These are phyloP conservation scores for Axea sp. DNA, from an alignment of 2,888 invertebrate species.

Conservation along the genomic window DNA sequence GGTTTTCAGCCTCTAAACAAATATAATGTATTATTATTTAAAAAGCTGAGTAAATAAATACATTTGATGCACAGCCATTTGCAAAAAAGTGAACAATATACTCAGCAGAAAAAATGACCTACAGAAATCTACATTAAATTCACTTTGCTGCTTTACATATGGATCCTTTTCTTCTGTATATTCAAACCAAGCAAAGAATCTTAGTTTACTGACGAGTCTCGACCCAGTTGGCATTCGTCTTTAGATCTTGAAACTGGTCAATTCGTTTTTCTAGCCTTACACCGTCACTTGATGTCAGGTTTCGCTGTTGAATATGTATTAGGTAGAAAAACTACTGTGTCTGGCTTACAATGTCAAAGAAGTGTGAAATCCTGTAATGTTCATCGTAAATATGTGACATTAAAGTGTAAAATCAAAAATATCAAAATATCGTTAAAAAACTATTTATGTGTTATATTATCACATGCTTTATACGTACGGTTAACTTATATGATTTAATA, in stretches of 20 bases:
- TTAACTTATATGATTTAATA: too few species aligned
- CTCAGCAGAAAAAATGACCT: too few species aligned
- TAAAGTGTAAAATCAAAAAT: too few species aligned
- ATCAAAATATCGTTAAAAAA: neutral
- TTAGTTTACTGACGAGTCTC: conserved; percentile 19
- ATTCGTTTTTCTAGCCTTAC: conserved; percentile 31
- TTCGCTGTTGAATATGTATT: conserved; percentile 18
- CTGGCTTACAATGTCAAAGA: conserved; percentile 8
- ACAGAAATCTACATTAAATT: conserved; percentile 5
- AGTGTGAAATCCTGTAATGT: conserved; percentile 20
- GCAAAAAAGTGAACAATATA: too few species aligned
- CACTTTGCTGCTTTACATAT: conserved; percentile 29
- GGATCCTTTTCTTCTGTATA: conserved; percentile 32
- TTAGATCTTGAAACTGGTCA: conserved; percentile 22
- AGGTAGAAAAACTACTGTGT: conserved; percentile 30
- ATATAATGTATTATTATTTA: too few species aligned
- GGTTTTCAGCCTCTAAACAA: too few species aligned
- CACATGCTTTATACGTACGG: too few species aligned
- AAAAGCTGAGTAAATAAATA: too few species aligned
- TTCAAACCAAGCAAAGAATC: conserved; percentile 31
- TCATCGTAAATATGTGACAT: neutral
- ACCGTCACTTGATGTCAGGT: conserved; percentile 37
- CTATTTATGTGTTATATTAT: too few species aligned
- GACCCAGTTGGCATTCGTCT: conserved; percentile 36
- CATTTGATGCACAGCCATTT: too few species aligned